These are phyloP conservation scores for Elgaria multicarinata DNA, from an alignment of 2,113 vertebrate genomes.

Conservation along the genomic window DNA sequence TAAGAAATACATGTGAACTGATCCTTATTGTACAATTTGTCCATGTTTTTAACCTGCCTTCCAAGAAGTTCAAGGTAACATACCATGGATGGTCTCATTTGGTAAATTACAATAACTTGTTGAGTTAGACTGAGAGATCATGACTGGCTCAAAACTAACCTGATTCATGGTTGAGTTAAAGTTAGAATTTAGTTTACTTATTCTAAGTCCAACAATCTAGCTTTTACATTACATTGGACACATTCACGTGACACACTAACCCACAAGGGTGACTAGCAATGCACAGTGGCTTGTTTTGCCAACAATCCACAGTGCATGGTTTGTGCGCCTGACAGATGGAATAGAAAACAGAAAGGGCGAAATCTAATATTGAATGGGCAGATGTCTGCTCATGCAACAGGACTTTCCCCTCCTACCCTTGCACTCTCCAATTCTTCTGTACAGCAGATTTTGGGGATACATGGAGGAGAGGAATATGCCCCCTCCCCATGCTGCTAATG, in stretches of 20 bases:
- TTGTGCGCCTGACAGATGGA: too few species aligned
- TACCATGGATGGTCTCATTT: not conserved
- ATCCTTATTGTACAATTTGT: not conserved
- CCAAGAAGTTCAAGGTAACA: not conserved
- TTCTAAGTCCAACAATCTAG: not conserved
- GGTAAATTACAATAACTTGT: not conserved
- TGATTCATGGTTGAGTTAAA: not conserved
- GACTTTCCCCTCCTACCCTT: not conserved
- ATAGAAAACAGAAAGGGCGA: not conserved
- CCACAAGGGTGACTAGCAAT: too few species aligned
- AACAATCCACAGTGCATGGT: too few species aligned
- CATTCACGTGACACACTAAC: too few species aligned
- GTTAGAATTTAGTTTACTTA: not conserved
- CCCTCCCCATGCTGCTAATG: too few species aligned
- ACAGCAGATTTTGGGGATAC: not conserved
- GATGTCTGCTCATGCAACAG: not conserved
- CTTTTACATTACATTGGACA: not conserved
- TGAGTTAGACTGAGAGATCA: not conserved
- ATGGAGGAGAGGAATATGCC: not conserved
- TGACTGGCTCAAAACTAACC: not conserved
- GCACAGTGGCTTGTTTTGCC: too few species aligned
- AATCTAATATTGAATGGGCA: not conserved
- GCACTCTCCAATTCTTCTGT: too few species aligned
- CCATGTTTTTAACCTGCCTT: not conserved
- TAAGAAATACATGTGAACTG: not conserved